A percentile compares a stretch with the other conserved stretches of the same genome.
phyloP scores from a whole-genome alignment of 1,140 invertebrate genomes.

The Meteorus sp. region DNA sequence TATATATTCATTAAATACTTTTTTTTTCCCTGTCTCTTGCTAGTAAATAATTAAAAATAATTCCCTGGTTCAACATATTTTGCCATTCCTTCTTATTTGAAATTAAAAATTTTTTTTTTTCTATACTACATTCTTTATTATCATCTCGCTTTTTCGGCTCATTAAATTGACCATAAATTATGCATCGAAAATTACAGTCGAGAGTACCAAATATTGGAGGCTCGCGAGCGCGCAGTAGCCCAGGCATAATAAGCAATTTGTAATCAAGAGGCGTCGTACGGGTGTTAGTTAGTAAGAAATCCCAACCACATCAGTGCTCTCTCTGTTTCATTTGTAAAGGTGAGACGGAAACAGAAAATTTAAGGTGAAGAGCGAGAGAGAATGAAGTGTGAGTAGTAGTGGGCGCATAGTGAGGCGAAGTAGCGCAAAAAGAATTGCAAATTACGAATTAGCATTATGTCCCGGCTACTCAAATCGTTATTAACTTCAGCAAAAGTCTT shows the following conservation, averaged over 20 bases:
- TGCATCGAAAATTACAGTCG: slow-evolving; percentile 59
- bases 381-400: too few species aligned
- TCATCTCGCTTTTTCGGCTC: slow-evolving; percentile 56
- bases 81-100: neutral
- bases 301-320: slow-evolving; percentile 37
- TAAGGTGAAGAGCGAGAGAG: too few species aligned
- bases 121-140: slow-evolving; percentile 25
- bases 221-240: slow-evolving; percentile 4
- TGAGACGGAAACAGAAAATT: too few species aligned
- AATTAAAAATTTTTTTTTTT: slow-evolving; percentile 22
- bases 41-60: slow-evolving; percentile 59
- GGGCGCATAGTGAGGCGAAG: slow-evolving; percentile 15
- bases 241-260: slow-evolving; percentile 59
- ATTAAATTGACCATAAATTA: slow-evolving; percentile 61
- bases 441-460: slow-evolving; percentile 49
- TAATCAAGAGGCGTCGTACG: slow-evolving; percentile 54
- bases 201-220: slow-evolving; percentile 49
- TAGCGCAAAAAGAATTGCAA: slow-evolving; percentile 50
- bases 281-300: slow-evolving; percentile 49
- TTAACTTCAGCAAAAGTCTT: slow-evolving; percentile 31
- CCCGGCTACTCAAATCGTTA: slow-evolving; percentile 47
- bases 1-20: too few species aligned
- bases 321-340: neutral
- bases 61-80: slow-evolving; percentile 41
- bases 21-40: slow-evolving; percentile 1